A percentile compares a stretch with the other conserved stretches of the same genome.
These are phyloP conservation scores for Eciton burchellii DNA, from an alignment of 1,140 invertebrate species.

Conservation along the genomic window DNA sequence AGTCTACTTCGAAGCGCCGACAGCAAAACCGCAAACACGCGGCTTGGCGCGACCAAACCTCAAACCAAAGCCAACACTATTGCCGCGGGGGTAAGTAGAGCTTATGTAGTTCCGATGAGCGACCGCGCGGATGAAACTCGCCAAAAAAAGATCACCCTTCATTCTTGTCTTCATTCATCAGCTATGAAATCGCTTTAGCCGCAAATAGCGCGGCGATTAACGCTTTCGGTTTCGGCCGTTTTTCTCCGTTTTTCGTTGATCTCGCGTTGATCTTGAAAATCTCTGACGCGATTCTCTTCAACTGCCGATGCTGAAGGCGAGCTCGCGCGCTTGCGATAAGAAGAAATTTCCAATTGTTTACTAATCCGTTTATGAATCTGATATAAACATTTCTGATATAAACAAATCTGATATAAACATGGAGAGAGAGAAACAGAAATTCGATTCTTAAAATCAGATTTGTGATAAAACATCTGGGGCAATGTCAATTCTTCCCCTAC, in stretches of 20 bases:
- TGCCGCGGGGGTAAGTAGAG: slow-evolving; percentile 81
- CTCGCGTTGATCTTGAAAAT: neutral
- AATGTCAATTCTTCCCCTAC: neutral
- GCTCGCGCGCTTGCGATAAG: too few species aligned
- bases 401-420: neutral
- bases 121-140: slow-evolving; percentile 30
- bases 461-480: slow-evolving; percentile 21
- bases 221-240: neutral
- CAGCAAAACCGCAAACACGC: slow-evolving; percentile 85
- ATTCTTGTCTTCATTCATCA: slow-evolving; percentile 39
- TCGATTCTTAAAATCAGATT: slow-evolving; percentile 6
- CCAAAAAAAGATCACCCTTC: slow-evolving; percentile 28
- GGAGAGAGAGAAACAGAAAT: neutral
- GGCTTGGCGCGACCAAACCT: slow-evolving; percentile 83
- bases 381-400: too few species aligned
- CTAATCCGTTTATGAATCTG: too few species aligned
- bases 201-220: neutral
- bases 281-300: too few species aligned
- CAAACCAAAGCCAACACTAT: slow-evolving; percentile 84
- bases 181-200: neutral
- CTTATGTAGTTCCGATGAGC: slow-evolving; percentile 80
- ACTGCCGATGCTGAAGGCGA: too few species aligned
- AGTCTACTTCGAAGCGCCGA: slow-evolving; percentile 80
- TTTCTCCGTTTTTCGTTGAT: neutral
- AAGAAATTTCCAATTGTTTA: too few species aligned